These are phyloP conservation scores for Thamnophis sirtalis DNA, from an alignment of 2,113 vertebrate species.

Conservation along the genomic window DNA sequence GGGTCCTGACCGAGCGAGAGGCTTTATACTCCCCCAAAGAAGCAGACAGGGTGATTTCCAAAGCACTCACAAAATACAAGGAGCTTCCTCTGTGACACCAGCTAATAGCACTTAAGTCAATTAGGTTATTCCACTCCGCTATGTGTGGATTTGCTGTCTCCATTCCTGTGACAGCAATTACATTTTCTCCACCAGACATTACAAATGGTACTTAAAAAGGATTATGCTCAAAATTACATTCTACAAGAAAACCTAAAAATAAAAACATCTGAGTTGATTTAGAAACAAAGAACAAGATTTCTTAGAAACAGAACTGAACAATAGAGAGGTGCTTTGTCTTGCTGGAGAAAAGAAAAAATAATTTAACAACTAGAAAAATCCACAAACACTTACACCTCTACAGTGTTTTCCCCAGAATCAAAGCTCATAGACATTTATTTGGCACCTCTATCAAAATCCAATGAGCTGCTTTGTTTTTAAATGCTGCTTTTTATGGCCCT, in stretches of 20 bases:
- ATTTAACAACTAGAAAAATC: not conserved
- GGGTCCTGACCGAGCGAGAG: not conserved
- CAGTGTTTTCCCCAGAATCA: not conserved
- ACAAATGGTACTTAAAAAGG: not conserved
- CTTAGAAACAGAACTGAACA: not conserved
- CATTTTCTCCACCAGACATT: not conserved
- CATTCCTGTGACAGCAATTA: not conserved
- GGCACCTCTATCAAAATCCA: not conserved
- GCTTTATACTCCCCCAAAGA: not conserved
- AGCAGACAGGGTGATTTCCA: not conserved
- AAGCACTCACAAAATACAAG: not conserved
- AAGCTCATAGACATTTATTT: slow-evolving; percentile 20
- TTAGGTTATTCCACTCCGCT: fast-evolving
- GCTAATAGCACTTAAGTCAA: not conserved
- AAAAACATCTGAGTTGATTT: not conserved
- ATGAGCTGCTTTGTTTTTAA: slow-evolving; percentile 30
- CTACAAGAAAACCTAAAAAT: not conserved
- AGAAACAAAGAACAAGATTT: not conserved
- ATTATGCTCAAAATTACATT: not conserved
- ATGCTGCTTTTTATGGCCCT: not conserved
- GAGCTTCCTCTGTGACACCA: not conserved
- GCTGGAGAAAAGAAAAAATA: not conserved
- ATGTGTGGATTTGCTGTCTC: not conserved
- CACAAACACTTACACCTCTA: not conserved
- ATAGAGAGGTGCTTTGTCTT: slow-evolving; percentile 12